Evolutionary conservation across 1,140 invertebrate species (phyloP).

Genomic region (Cydia strobilella): DNA sequence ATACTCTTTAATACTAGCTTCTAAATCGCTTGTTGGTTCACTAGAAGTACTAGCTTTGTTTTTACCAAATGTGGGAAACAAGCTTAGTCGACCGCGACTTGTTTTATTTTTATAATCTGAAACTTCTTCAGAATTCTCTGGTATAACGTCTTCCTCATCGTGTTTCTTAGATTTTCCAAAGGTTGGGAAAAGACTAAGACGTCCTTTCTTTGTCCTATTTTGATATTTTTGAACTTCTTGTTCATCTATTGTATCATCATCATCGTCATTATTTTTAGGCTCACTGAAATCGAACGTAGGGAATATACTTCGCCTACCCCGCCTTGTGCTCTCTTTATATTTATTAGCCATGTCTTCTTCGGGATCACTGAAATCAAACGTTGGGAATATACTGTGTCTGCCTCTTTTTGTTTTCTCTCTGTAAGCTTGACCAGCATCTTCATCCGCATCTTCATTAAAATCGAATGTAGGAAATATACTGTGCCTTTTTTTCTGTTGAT

Average conservation of each 20-base stretch:
- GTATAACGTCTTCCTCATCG: constrained; percentile 62
- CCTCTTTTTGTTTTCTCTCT: constrained; percentile 54
- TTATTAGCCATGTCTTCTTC: constrained; percentile 55
- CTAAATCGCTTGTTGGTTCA: constrained; percentile 55
- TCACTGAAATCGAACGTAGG: constrained; percentile 71
- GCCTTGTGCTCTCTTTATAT: constrained; percentile 68
- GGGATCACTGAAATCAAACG: constrained; percentile 64
- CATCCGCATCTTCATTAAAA: constrained; percentile 65
- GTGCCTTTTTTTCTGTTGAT: constrained; percentile 69
- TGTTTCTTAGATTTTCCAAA: constrained; percentile 70
- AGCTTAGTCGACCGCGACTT: constrained; percentile 57
- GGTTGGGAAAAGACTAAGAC: constrained; percentile 69
- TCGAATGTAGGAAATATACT: constrained; percentile 73
- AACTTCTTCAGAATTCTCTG: constrained; percentile 71
- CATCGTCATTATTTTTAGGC: constrained; percentile 46
- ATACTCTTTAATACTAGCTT: constrained; percentile 67
- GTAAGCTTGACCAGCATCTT: constrained; percentile 44
- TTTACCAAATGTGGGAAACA: constrained; percentile 71
- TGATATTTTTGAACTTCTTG: constrained; percentile 71
- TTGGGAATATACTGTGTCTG: constrained; percentile 62
- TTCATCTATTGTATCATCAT: constrained; percentile 67
- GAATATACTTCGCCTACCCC: constrained; percentile 69
- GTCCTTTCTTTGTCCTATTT: constrained; percentile 67
- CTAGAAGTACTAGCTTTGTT: constrained; percentile 60
- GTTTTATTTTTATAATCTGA: constrained; percentile 74